Conservation (phyloP, 64 coral and sea anemone genomes). For the Pocillopora verrucosa region DNA sequence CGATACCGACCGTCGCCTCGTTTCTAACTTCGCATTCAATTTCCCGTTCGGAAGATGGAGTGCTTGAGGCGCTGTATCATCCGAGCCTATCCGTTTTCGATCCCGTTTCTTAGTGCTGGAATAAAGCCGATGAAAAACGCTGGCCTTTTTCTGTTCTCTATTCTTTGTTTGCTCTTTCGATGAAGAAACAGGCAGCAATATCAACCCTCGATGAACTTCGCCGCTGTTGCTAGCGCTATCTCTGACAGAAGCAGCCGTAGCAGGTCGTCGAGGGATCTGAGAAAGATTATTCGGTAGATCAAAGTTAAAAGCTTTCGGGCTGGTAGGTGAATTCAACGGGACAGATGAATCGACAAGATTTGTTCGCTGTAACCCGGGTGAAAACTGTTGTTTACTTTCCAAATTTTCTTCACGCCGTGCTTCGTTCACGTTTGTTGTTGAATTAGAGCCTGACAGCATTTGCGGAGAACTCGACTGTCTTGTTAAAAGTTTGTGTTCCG, state of each 20-base stretch:
- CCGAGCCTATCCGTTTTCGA: not conserved
- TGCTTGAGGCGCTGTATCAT: conserved; percentile 23
- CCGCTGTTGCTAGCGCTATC: not conserved
- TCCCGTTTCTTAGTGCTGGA: conserved; percentile 26
- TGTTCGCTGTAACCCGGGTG: not conserved
- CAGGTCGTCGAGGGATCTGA: not conserved
- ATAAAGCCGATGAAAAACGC: conserved; percentile 24
- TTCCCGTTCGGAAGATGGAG: not conserved
- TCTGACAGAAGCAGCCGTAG: conserved; percentile 1
- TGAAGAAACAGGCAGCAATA: conserved; percentile 38
- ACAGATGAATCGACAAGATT: not conserved
- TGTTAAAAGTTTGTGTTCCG: not conserved
- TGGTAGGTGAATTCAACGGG: not conserved
- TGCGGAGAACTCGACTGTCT: conserved; percentile 3
- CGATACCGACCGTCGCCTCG: conserved; percentile 54
- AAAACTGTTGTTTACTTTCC: not conserved
- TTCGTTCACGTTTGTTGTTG: not conserved
- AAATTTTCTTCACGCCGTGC: not conserved
- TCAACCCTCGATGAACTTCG: conserved; percentile 41
- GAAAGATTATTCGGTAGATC: not conserved
- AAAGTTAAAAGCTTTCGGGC: not conserved
- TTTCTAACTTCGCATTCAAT: not conserved
- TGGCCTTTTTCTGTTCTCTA: conserved; percentile 27
- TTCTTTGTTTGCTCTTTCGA: conserved; percentile 28
- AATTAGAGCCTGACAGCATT: not conserved